phyloP scores from a whole-genome alignment of 2,113 vertebrate genomes.

The Syngnathoides biaculeatus region DNA sequence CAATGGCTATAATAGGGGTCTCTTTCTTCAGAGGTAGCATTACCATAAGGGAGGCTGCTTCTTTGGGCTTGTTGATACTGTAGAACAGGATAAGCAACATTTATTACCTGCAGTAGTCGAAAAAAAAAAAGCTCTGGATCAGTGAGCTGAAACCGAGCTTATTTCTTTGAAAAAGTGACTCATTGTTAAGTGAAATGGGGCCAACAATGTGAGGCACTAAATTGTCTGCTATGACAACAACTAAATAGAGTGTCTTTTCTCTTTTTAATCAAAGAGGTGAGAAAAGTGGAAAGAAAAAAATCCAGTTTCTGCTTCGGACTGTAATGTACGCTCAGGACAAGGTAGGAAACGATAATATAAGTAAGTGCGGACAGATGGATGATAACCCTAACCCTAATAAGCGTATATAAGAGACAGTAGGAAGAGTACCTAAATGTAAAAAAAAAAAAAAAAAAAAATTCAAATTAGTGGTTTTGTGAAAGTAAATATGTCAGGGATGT shows the following conservation, averaged over 20 bases:
- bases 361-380: conserved; percentile 26
- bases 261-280: background rate
- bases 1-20: conserved; percentile 62
- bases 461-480: background rate
- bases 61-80: conserved; percentile 50
- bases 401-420: background rate
- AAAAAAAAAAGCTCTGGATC: conserved; percentile 31
- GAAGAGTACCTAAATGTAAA: too few species aligned
- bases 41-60: conserved; percentile 49
- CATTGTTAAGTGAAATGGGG: conserved; percentile 40
- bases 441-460: background rate
- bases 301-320: conserved; percentile 15
- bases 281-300: conserved; percentile 23
- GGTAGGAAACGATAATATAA: conserved; percentile 20
- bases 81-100: conserved; percentile 29
- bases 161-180: conserved; percentile 40
- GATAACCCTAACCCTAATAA: background rate
- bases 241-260: background rate
- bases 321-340: conserved; percentile 13
- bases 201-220: conserved; percentile 26
- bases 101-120: conserved; percentile 49
- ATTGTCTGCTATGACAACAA: conserved; percentile 29
- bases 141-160: conserved; percentile 28
- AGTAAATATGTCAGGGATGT: background rate
- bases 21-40: conserved; percentile 57